These are phyloP conservation scores for Hydropotes inermis DNA, from an alignment of 2,113 vertebrate genomes.

Conservation along the genomic window DNA sequence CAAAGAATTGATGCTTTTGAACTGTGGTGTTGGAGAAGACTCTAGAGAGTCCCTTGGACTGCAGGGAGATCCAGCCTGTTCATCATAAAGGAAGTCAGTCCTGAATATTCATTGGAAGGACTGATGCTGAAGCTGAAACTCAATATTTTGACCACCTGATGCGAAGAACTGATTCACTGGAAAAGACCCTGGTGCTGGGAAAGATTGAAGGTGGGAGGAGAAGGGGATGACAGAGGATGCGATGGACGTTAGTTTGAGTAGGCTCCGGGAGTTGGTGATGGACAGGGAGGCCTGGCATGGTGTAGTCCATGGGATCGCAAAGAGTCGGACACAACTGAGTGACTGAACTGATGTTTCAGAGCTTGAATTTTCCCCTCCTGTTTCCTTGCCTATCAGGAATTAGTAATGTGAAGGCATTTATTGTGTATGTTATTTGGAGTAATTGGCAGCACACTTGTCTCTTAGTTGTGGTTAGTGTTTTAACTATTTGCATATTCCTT, in stretches of 20 bases:
- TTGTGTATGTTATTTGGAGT: slow-evolving; percentile 31
- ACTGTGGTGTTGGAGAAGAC: not conserved
- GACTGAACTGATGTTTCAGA: not conserved
- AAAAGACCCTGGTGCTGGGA: not conserved
- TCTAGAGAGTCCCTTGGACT: not conserved
- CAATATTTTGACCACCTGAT: not conserved
- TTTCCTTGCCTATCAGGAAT: slow-evolving; percentile 2
- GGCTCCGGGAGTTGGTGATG: not conserved
- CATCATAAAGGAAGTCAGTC: not conserved
- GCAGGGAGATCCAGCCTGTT: not conserved
- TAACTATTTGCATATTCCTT: slow-evolving; percentile 50
- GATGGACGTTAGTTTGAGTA: not conserved
- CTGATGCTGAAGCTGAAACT: not conserved
- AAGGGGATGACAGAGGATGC: not conserved
- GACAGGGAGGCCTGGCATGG: not conserved
- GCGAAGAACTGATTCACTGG: not conserved
- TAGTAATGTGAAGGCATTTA: slow-evolving; percentile 22
- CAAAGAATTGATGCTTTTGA: not conserved
- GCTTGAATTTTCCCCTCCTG: not conserved
- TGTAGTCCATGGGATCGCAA: not conserved
- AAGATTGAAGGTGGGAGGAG: not conserved
- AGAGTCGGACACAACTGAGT: not conserved
- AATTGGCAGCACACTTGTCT: slow-evolving; percentile 14
- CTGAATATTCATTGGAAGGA: not conserved
- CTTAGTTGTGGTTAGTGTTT: slow-evolving; percentile 44